Evolutionary conservation across 2,113 vertebrate genomes (phyloP).

Genomic region (Candoia aspera): DNA sequence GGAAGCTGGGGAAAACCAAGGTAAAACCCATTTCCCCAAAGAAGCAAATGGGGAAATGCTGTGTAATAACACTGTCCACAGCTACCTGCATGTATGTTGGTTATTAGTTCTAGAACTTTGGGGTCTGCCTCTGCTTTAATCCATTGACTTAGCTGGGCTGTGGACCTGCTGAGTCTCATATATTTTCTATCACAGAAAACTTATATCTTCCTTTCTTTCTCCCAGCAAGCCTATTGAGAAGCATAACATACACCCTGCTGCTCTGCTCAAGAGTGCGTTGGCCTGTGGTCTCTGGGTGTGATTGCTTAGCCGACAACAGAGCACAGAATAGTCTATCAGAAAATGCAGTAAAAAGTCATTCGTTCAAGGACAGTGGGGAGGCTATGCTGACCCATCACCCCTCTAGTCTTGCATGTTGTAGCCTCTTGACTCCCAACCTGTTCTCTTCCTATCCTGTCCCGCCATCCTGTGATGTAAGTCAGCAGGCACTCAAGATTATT

Average conservation of each 20-base stretch:
- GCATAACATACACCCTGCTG: neutral
- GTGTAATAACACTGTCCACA: neutral
- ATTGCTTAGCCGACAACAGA: neutral
- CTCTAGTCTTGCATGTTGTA: neutral
- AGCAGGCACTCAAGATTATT: neutral
- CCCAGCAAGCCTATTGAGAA: neutral
- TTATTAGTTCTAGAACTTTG: neutral
- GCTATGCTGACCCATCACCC: neutral
- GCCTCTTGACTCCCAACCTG: neutral
- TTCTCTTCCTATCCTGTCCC: neutral
- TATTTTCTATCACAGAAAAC: too few relatives aligned
- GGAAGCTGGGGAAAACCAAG: slow-evolving; percentile 92
- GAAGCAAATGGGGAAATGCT: neutral
- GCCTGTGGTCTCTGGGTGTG: neutral
- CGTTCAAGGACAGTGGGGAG: neutral
- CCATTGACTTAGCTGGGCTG: neutral
- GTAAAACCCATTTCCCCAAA: slow-evolving; percentile 62
- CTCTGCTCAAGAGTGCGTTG: neutral
- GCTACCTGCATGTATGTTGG: neutral
- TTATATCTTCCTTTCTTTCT: neutral
- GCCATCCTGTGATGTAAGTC: neutral
- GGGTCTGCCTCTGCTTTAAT: neutral
- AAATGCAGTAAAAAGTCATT: neutral
- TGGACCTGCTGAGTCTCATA: neutral
- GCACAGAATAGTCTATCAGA: neutral